Base-by-base conservation (phyloP, 2,113 vertebrate genomes). In the Setophaga coronata region DNA sequence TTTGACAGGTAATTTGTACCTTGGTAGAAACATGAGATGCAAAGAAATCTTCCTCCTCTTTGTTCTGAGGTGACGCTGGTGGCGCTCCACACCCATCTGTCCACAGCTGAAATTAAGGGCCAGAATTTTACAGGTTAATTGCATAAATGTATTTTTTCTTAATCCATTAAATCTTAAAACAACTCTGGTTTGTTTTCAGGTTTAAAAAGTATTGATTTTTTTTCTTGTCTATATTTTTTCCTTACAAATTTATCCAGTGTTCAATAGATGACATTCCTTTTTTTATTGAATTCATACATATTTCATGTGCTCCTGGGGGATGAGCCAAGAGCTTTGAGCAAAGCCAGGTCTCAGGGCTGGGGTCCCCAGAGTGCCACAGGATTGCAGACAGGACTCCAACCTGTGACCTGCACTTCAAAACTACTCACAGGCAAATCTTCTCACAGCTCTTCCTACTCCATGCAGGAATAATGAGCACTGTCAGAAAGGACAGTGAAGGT, bases 21-120 rank as follows among this genome's bases (percentile, higher is more conserved):
- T 97, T 97, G 18, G 94, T 66, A 92, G 97, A 92, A 56, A 73
- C 97, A 28, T 98, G 99, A 31, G 99, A 97, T 58, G 98, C 98
- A 97, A 99, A 99, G 93, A 99, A 99, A 67, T 99, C 99, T 54
- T 99, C 98, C 42, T 99, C 98, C 36, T 99, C 99, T 95, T 99
- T 99, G 38, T 97, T 98, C 2, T 97, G 97, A 10, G 99, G 98
- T 51, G 99, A 98, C 4, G 36, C 89, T 51, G 94, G 98, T 31
- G 94, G 99, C 81, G 53, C 96, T 76, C 76, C 98, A 58, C 96
- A 97, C 60, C 98, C 98, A 48, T 99, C 99, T 10, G 99, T 98
- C 99, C 99, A 99, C 80, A 99, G 93, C 99, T 99, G 78, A 21
- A 95, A 88, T 64, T 42, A 69, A 92, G 31, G 45, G 28, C 53